These are phyloP conservation scores for Mormyrus proboscirostris DNA, from an alignment of 2,797 vertebrate species.

Conservation along the genomic window DNA sequence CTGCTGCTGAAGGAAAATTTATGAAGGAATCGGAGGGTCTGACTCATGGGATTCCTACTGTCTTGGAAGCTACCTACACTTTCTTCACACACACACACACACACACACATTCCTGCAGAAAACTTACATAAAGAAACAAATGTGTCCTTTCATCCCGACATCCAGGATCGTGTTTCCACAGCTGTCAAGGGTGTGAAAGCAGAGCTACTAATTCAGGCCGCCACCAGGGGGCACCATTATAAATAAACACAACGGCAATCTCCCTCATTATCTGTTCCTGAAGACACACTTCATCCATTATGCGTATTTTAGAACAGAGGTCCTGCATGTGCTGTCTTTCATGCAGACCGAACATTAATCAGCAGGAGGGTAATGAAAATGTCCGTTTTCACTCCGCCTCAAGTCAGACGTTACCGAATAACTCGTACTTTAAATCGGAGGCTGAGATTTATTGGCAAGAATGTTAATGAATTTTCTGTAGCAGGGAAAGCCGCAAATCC, in stretches of 20 bases:
- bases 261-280: neutral
- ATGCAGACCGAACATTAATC: neutral
- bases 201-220: neutral
- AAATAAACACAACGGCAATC: neutral
- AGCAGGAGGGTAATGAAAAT: slow-evolving; percentile 12
- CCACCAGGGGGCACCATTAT: neutral
- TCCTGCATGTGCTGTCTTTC: neutral
- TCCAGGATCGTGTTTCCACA: slow-evolving; percentile 18
- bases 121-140: slow-evolving; percentile 26
- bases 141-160: slow-evolving; percentile 21
- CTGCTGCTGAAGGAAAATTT: neutral
- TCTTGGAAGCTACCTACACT: neutral
- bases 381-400: neutral
- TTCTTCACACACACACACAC: neutral
- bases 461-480: neutral
- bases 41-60: neutral
- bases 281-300: neutral
- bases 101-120: slow-evolving; percentile 13
- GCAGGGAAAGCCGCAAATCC: neutral
- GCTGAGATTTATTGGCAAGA: neutral
- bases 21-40: neutral
- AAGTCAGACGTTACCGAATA: neutral
- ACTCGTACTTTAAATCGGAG: neutral
- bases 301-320: neutral
- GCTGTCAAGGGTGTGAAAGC: neutral